Evolutionary conservation across 2,888 invertebrate species (phyloP).

Genomic region (Eupithecia dodoneata): DNA sequence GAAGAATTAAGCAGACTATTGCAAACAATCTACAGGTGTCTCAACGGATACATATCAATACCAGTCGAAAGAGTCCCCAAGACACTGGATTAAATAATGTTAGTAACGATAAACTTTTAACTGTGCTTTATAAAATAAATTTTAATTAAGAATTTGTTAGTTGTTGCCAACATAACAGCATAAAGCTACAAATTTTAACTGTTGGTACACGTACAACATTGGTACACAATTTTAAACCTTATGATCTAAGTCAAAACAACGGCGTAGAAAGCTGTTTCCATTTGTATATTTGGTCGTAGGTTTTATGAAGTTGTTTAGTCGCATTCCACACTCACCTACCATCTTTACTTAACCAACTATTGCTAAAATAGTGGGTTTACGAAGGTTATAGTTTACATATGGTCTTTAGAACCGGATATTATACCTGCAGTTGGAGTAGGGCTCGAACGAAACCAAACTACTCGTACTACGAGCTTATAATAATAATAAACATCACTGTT

Average conservation of each 20-base stretch:
- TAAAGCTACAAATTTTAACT: neutral
- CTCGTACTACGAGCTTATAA: neutral
- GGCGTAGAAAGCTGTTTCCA: neutral
- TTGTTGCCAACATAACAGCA: neutral
- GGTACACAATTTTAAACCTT: neutral
- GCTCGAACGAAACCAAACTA: slow-evolving; percentile 15
- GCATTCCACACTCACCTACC: slow-evolving; percentile 3
- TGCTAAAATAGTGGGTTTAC: neutral
- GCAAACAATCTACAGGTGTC: too few relatives aligned
- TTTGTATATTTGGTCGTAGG: neutral
- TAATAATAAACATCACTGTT: too few relatives aligned
- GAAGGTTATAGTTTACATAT: neutral
- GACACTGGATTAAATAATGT: too few relatives aligned
- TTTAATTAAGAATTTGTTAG: neutral
- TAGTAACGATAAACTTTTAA: too few relatives aligned
- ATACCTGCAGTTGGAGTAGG: neutral
- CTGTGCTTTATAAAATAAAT: neutral
- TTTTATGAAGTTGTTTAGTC: slow-evolving; percentile 3
- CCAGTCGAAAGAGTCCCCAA: too few relatives aligned
- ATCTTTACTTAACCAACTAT: neutral
- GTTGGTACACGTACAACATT: too few relatives aligned
- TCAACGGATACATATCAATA: too few relatives aligned
- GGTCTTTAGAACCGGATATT: slow-evolving; percentile 9
- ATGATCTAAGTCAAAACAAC: neutral
- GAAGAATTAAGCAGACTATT: too few relatives aligned